These are phyloP conservation scores for Camptogramma bilineatum DNA, from an alignment of 2,888 invertebrate species.

Conservation along the genomic window DNA sequence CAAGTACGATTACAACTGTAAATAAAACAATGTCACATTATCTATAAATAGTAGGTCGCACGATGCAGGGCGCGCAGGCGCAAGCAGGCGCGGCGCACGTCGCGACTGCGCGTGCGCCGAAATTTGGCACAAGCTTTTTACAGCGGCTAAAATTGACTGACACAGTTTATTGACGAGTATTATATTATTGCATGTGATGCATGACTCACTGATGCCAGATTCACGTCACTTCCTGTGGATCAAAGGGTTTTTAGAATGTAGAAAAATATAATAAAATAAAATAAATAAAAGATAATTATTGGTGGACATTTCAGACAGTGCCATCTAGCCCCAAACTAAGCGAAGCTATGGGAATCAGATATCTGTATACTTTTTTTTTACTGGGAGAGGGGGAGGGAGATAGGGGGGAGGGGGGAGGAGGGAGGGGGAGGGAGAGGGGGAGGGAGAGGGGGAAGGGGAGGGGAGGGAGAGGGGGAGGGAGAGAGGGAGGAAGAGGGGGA, in stretches of 20 bases:
- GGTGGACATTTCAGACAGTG: too few species aligned
- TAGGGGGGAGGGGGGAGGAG: too few species aligned
- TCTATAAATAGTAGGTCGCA: slow-evolving; percentile 72
- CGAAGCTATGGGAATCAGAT: too few species aligned
- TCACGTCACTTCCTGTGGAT: slow-evolving; percentile 43
- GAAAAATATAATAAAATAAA: too few species aligned
- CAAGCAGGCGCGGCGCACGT: slow-evolving; percentile 47
- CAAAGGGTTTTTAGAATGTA: neutral
- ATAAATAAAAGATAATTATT: too few species aligned
- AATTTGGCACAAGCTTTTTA: slow-evolving; percentile 72
- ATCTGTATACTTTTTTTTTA: too few species aligned
- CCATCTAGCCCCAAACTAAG: too few species aligned
- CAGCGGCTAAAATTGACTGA: slow-evolving; percentile 67
- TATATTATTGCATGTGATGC: slow-evolving; percentile 43
- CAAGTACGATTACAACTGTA: slow-evolving; percentile 57
- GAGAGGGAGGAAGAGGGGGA: too few species aligned
- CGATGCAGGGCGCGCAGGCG: slow-evolving; percentile 59
- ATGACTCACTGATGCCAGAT: slow-evolving; percentile 29
- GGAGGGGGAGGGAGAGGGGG: too few species aligned
- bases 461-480: too few species aligned
- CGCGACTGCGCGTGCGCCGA: slow-evolving; percentile 51
- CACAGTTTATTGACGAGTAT: slow-evolving; percentile 56
- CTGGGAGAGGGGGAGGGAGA: too few species aligned
- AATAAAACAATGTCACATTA: slow-evolving; percentile 78
- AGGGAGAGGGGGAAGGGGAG: too few species aligned